phyloP scores from a whole-genome alignment of 2,113 vertebrate genomes.

The Microtus oregoni region DNA sequence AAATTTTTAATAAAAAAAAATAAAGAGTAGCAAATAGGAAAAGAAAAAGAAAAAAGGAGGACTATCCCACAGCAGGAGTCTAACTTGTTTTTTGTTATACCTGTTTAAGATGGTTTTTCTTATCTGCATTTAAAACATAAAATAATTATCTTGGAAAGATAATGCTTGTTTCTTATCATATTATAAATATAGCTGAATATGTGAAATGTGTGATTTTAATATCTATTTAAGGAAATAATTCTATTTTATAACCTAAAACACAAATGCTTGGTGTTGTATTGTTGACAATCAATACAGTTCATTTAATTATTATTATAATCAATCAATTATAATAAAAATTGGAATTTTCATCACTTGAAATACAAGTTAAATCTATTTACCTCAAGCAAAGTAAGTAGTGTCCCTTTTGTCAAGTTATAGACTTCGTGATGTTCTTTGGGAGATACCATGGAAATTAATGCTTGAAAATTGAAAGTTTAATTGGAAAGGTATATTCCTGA shows the following conservation, averaged over 20 bases:
- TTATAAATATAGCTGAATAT: neutral
- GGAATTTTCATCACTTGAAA: neutral
- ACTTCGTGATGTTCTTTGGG: neutral
- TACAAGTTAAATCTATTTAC: constrained; percentile 19
- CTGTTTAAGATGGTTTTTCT: neutral
- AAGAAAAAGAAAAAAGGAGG: too few species aligned
- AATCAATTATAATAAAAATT: neutral
- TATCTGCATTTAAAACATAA: neutral
- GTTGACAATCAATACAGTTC: neutral
- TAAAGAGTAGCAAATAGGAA: too few species aligned
- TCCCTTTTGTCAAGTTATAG: constrained; percentile 45
- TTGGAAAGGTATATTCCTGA: neutral
- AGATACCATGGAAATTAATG: neutral
- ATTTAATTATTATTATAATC: neutral
- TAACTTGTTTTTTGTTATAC: neutral
- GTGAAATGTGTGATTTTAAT: neutral
- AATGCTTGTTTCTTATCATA: neutral
- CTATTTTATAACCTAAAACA: constrained; percentile 5
- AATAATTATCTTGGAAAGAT: neutral
- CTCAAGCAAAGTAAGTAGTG: constrained; percentile 55
- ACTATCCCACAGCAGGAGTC: too few species aligned
- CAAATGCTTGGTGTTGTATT: neutral
- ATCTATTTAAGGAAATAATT: neutral
- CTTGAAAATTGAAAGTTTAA: constrained; percentile 6
- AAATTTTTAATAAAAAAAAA: too few species aligned